Conservation (phyloP, 2,888 invertebrate genomes). For the Dryococelus australis region DNA sequence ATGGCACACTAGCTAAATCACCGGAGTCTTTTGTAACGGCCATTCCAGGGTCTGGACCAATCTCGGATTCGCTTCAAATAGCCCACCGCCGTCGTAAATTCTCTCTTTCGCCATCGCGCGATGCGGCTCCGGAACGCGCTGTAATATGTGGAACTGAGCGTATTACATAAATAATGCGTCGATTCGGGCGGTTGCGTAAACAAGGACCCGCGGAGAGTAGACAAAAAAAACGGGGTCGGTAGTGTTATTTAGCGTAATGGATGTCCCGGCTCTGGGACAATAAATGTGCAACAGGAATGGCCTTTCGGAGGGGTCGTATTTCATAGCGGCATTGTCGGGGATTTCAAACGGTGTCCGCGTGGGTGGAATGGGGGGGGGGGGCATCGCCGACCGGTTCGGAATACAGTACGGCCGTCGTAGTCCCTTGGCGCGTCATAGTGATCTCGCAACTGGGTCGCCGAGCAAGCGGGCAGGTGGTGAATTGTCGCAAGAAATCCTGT, state of each 20-base stretch:
- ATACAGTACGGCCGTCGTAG: too few relatives aligned
- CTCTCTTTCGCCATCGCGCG: background rate
- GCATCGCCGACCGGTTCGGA: too few relatives aligned
- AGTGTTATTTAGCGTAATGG: background rate
- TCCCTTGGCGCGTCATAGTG: too few relatives aligned
- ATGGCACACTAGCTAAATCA: background rate
- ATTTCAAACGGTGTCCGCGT: too few relatives aligned
- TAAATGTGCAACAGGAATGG: background rate
- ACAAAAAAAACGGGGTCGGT: background rate
- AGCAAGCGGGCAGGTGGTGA: too few relatives aligned
- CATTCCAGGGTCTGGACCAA: background rate
- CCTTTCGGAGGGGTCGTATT: background rate
- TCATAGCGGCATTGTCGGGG: background rate
- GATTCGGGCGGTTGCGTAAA: background rate
- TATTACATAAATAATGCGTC: background rate
- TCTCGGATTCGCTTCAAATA: background rate
- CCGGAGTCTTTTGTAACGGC: background rate
- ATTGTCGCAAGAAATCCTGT: too few relatives aligned
- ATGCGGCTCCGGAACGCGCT: too few relatives aligned
- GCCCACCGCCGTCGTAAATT: background rate
- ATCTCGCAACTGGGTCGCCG: too few relatives aligned
- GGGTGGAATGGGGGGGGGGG: too few relatives aligned
- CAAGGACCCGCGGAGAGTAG: background rate
- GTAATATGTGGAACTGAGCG: background rate
- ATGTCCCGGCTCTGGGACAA: background rate